A percentile compares a stretch with the other conserved stretches of the same genome.
Evolutionary conservation across 1,140 invertebrate genomes (phyloP).

Genomic region (Panagrolaimus sp.): DNA sequence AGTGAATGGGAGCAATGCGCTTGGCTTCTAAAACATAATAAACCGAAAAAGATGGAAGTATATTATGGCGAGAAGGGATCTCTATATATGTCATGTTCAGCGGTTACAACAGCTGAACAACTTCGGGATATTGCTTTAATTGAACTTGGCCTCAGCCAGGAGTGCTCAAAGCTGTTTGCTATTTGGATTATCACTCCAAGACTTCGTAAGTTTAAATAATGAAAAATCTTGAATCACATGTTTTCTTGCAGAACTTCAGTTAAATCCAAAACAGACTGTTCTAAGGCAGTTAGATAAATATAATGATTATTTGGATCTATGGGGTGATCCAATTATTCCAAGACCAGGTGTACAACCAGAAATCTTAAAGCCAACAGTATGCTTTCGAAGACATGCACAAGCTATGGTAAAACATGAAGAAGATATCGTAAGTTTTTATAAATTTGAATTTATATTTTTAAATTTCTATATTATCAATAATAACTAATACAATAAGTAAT

Average conservation of each 20-base stretch:
- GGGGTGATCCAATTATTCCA: conserved; percentile 21
- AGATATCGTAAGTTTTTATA: background rate
- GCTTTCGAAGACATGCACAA: background rate
- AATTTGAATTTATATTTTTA: background rate
- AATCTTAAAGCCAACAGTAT: background rate
- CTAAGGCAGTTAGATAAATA: conserved; percentile 49
- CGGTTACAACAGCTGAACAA: conserved; percentile 42
- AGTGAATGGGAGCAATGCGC: conserved; percentile 45
- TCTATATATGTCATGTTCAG: conserved; percentile 37
- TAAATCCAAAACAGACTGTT: conserved; percentile 49
- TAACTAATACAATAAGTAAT: background rate
- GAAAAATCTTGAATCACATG: background rate
- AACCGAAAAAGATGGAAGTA: conserved; percentile 10
- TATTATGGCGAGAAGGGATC: conserved; percentile 39
- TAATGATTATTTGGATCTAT: conserved; percentile 42
- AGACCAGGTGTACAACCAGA: background rate
- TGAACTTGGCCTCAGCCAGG: conserved; percentile 25
- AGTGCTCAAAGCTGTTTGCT: conserved; percentile 40
- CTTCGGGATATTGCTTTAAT: conserved; percentile 38
- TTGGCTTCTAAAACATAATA: conserved; percentile 23
- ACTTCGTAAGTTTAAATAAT: conserved; percentile 34
- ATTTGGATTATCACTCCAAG: conserved; percentile 44
- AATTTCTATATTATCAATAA: background rate
- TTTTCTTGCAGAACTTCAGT: conserved; percentile 50
- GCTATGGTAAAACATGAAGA: background rate